Conservation (phyloP, 2,888 invertebrate species). For the Pseudococcus viburni region DNA sequence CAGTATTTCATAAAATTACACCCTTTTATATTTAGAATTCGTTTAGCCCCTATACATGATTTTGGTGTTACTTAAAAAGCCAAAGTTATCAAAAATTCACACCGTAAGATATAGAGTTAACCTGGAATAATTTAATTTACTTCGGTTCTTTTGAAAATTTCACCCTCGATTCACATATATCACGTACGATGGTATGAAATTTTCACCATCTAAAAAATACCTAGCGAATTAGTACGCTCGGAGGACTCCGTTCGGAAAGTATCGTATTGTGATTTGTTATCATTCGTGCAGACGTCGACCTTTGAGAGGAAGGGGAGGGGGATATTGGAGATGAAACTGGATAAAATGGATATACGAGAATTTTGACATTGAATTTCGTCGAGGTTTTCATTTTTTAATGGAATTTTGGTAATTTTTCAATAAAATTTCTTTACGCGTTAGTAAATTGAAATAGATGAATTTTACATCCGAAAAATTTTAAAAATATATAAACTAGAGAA, state of each 20-base stretch:
- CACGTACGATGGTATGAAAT: not conserved
- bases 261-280: not conserved
- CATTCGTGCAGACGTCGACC: not conserved
- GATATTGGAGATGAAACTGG: no score
- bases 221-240: not conserved
- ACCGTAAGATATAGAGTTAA: not conserved
- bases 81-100: constrained; percentile 24
- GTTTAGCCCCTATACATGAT: not conserved
- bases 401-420: no score
- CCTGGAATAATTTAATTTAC: not conserved
- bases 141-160: constrained; percentile 7
- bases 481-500: no score
- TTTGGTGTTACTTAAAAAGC: not conserved
- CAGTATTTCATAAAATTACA: not conserved
- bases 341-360: no score
- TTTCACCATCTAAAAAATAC: not conserved
- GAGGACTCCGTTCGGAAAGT: not conserved
- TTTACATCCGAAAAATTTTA: no score
- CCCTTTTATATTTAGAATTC: not conserved
- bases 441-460: no score
- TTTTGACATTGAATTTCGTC: no score
- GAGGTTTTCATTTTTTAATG: no score
- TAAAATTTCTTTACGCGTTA: no score
- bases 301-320: no score
- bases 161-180: not conserved